These are phyloP conservation scores for Drosophila siamana DNA, from an alignment of 2,888 invertebrate species.

Conservation along the genomic window DNA sequence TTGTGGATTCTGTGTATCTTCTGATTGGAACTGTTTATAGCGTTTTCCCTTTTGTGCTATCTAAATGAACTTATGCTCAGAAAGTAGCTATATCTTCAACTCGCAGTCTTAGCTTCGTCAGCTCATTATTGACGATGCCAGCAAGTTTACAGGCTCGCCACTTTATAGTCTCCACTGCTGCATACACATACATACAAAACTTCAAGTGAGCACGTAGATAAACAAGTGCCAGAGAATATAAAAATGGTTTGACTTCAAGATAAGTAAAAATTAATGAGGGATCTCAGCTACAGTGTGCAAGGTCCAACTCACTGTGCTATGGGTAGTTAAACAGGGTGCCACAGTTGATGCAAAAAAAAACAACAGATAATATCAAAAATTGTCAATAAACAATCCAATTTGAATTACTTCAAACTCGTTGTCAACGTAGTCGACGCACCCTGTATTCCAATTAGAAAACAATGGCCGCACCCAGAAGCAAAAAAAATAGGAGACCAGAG, in stretches of 20 bases:
- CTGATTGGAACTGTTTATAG: neutral
- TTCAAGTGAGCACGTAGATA: conserved; percentile 67
- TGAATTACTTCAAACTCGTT: neutral
- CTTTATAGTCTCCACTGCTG: conserved; percentile 17
- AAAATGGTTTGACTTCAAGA: conserved; percentile 68
- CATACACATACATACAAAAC: conserved; percentile 28
- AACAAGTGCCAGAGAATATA: conserved; percentile 61
- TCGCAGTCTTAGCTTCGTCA: neutral
- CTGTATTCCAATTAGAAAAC: conserved; percentile 64
- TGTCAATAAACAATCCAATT: neutral
- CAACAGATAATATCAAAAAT: neutral
- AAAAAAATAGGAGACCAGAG: conserved; percentile 34
- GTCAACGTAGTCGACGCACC: conserved; percentile 37
- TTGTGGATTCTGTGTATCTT: neutral
- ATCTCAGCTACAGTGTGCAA: conserved; percentile 48
- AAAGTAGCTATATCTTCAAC: conserved; percentile 14
- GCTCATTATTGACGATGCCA: conserved; percentile 18
- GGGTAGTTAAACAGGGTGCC: conserved; percentile 52
- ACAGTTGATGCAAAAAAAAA: neutral
- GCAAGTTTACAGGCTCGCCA: conserved; percentile 12
- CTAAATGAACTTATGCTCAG: conserved; percentile 1
- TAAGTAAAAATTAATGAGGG: conserved; percentile 77
- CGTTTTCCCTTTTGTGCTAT: neutral
- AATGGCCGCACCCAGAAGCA: conserved; percentile 56
- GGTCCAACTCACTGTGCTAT: conserved; percentile 49